Evolutionary conservation across 2,797 vertebrate genomes (phyloP).

Genomic region (Spinus olivaceus): DNA sequence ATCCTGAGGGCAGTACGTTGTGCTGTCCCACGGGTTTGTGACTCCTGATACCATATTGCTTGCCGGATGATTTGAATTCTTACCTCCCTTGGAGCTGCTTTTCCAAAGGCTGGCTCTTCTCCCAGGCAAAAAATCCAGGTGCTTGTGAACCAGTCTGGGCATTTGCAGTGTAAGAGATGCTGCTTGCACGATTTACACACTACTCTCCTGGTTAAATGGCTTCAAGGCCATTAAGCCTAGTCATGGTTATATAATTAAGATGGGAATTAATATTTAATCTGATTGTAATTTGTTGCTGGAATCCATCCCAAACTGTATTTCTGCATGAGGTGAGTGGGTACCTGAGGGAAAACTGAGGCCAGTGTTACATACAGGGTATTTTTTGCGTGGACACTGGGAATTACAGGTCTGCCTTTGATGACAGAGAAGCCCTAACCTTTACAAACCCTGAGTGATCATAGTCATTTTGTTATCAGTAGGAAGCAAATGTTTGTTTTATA

Average conservation of each 20-base stretch:
- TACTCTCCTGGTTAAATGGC: conserved; percentile 40
- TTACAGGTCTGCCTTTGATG: background rate
- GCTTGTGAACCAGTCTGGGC: background rate
- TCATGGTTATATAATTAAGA: conserved; percentile 66
- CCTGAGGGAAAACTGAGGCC: background rate
- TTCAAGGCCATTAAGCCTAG: conserved; percentile 33
- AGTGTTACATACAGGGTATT: background rate
- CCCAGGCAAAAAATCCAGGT: background rate
- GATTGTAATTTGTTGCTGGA: conserved; percentile 62
- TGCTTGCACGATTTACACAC: background rate
- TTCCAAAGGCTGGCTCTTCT: background rate
- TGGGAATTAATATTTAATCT: conserved; percentile 68
- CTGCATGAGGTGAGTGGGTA: background rate
- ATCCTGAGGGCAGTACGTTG: background rate
- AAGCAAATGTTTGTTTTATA: conserved; percentile 60
- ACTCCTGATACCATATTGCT: background rate
- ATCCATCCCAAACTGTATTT: conserved; percentile 26
- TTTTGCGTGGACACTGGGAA: background rate
- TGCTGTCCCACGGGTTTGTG: fast-evolving
- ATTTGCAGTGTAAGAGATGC: background rate
- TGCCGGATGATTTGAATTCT: background rate
- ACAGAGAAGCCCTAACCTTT: background rate
- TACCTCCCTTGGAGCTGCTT: background rate
- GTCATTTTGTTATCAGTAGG: conserved; percentile 60
- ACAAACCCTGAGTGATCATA: background rate